A percentile compares a stretch with the other conserved stretches of the same genome.
These are phyloP conservation scores for Argopecten irradians DNA, from an alignment of 1,140 invertebrate genomes.

Conservation along the genomic window DNA sequence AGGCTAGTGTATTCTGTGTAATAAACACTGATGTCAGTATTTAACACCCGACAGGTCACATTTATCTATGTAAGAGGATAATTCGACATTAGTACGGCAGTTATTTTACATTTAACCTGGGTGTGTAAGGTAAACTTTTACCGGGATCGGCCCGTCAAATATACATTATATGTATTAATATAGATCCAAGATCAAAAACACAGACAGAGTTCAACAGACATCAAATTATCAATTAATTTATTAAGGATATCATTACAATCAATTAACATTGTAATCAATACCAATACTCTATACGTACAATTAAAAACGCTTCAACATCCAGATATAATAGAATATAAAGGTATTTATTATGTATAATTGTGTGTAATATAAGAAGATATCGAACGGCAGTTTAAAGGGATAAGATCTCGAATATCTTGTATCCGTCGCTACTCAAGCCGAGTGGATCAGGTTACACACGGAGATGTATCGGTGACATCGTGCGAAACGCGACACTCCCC, in stretches of 20 bases:
- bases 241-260: conserved; percentile 12
- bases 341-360: conserved; percentile 4
- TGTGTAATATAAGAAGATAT: conserved; percentile 7
- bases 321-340: not conserved
- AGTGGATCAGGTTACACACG: not conserved
- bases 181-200: not conserved
- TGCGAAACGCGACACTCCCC: not conserved
- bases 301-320: not conserved
- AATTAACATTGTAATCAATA: not conserved
- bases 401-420: not conserved
- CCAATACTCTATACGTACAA: not conserved
- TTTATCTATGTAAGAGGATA: not conserved
- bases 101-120: not conserved
- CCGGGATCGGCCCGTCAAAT: not conserved
- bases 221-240: conserved; percentile 13
- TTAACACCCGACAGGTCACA: not conserved
- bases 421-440: not conserved
- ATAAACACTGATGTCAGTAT: not conserved
- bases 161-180: not conserved
- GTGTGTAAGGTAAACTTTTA: not conserved
- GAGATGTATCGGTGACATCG: not conserved
- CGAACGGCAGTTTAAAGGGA: not conserved
- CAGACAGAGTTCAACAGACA: not conserved
- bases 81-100: not conserved
- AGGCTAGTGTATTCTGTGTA: not conserved